Conservation (phyloP, 2,888 invertebrate species). For the Calameuta filiformis region DNA sequence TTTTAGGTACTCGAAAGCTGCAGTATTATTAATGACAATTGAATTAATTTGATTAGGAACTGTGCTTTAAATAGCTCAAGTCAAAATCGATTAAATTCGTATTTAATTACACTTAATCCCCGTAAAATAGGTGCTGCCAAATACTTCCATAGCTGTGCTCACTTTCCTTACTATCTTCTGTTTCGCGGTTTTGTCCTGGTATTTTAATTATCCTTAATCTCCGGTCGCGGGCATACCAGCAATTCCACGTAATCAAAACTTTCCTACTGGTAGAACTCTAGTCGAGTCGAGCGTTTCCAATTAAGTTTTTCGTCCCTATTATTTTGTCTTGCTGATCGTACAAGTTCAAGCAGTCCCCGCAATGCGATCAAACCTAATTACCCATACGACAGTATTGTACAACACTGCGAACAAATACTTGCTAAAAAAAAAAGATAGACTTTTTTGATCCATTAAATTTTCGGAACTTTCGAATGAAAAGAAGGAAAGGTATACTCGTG, state of each 20-base stretch:
- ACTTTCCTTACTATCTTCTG: slow-evolving; percentile 18
- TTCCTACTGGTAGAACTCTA: slow-evolving; percentile 14
- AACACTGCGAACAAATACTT: background rate
- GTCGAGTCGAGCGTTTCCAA: background rate
- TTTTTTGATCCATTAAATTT: background rate
- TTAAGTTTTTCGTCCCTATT: background rate
- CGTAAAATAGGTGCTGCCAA: background rate
- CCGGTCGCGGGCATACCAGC: slow-evolving; percentile 7
- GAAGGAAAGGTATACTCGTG: background rate
- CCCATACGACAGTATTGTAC: background rate
- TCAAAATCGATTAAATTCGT: background rate
- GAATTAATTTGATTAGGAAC: background rate
- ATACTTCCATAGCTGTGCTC: background rate
- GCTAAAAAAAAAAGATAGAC: background rate
- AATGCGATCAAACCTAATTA: background rate
- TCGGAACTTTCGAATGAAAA: background rate
- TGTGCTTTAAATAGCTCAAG: background rate
- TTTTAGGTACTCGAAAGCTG: background rate
- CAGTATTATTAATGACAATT: background rate
- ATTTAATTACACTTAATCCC: background rate
- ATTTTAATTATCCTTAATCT: slow-evolving; percentile 43
- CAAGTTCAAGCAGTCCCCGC: background rate
- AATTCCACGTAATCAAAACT: slow-evolving; percentile 12
- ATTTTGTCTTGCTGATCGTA: background rate
- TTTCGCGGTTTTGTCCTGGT: slow-evolving; percentile 16